Evolutionary conservation across 2,797 vertebrate genomes (phyloP).

Genomic region (Megaceryle alcyon): DNA sequence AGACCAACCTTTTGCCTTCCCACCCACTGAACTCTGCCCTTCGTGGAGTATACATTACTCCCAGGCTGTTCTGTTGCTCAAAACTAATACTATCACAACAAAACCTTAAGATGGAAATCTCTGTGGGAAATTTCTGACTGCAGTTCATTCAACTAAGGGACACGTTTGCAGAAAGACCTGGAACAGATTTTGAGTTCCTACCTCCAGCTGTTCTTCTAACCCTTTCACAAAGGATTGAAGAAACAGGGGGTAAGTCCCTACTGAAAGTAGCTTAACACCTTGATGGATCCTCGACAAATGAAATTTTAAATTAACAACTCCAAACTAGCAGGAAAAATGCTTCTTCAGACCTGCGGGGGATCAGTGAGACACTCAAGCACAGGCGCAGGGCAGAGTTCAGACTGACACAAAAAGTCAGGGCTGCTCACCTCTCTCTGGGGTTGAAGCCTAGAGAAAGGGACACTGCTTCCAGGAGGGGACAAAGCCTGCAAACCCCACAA

Average conservation of each 20-base stretch:
- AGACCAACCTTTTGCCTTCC: neutral
- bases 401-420: neutral
- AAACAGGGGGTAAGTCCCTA: neutral
- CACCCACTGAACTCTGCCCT: neutral
- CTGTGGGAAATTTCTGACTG: neutral
- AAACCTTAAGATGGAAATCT: neutral
- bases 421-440: neutral
- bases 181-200: neutral
- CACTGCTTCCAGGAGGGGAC: constrained; percentile 2
- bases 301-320: constrained; percentile 28
- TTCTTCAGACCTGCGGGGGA: neutral
- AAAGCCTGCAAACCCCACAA: constrained; percentile 43
- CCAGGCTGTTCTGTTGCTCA: neutral
- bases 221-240: neutral
- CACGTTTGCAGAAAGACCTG: neutral
- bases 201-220: constrained; percentile 1
- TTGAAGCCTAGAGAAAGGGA: neutral
- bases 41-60: neutral
- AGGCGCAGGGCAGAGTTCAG: neutral
- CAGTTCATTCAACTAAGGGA: neutral
- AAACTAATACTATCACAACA: neutral
- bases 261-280: constrained; percentile 27
- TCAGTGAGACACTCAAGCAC: neutral
- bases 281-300: neutral
- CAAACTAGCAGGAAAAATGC: neutral